Percentiles rank a stretch among this genome's conserved stretches.
Conservation (phyloP, 2,888 invertebrate species). For the Xiphydria camelus region DNA sequence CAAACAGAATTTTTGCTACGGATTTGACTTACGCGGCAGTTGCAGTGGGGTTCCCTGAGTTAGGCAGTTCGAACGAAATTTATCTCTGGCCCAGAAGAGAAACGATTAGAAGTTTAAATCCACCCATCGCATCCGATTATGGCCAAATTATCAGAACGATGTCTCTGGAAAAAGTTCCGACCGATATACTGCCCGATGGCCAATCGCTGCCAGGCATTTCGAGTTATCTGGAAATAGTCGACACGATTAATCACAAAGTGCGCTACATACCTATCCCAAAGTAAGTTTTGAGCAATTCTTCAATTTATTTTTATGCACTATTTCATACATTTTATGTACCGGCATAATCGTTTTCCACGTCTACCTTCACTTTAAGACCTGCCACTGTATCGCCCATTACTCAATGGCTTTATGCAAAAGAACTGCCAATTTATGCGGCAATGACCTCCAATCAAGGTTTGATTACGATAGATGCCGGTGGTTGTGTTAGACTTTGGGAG, state of each 20-base stretch:
- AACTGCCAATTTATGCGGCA: constrained; percentile 57
- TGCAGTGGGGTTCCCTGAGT: constrained; percentile 60
- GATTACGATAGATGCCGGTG: constrained; percentile 63
- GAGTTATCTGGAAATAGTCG: constrained; percentile 62
- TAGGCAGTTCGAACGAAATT: constrained; percentile 52
- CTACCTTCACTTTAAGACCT: constrained; percentile 32
- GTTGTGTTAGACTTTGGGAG: constrained; percentile 64
- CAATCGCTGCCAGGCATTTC: constrained; percentile 29
- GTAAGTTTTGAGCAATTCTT: constrained; percentile 45
- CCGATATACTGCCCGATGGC: constrained; percentile 28
- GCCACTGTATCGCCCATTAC: constrained; percentile 51
- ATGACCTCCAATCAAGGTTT: constrained; percentile 58
- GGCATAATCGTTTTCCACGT: background rate
- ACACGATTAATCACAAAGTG: constrained; percentile 57
- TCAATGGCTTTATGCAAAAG: constrained; percentile 58
- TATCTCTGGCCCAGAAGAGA: constrained; percentile 50
- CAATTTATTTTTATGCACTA: background rate
- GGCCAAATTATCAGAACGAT: constrained; percentile 48
- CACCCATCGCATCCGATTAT: constrained; percentile 39
- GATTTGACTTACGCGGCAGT: constrained; percentile 56
- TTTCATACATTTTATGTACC: background rate
- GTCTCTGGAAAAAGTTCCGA: constrained; percentile 34
- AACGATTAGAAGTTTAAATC: constrained; percentile 20
- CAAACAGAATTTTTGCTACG: constrained; percentile 58
- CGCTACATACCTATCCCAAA: constrained; percentile 62